These are phyloP conservation scores for Gadopsis marmoratus DNA, from an alignment of 2,797 vertebrate species.

Conservation along the genomic window DNA sequence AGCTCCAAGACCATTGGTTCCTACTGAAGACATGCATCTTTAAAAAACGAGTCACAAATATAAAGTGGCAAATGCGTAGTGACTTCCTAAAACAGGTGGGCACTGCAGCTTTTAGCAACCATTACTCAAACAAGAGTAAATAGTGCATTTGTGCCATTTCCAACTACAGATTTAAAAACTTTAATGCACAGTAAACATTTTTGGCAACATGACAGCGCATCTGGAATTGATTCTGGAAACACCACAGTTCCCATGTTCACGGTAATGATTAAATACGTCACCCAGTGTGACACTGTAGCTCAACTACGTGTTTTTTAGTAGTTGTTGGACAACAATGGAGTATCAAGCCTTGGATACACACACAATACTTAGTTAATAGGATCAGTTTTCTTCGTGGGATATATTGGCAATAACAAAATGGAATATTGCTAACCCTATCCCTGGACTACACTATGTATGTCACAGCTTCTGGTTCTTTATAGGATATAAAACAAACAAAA, in stretches of 20 bases:
- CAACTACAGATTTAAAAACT: background rate
- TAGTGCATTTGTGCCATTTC: background rate
- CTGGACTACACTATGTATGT: background rate
- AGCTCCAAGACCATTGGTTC: background rate
- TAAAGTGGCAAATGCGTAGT: background rate
- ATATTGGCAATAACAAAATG: background rate
- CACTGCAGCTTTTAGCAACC: background rate
- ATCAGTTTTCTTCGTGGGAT: background rate
- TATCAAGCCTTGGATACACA: background rate
- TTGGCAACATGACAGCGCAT: background rate
- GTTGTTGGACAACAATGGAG: background rate
- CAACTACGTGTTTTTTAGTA: too few relatives aligned
- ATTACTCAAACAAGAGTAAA: background rate
- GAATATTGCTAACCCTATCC: background rate
- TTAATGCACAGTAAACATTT: slow-evolving; percentile 1
- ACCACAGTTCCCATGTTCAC: too few relatives aligned
- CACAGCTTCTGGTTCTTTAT: background rate
- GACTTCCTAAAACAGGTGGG: background rate
- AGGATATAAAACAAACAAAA: slow-evolving; percentile 7
- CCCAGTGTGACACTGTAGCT: too few relatives aligned
- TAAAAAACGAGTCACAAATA: background rate
- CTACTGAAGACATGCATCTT: background rate
- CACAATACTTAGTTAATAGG: background rate
- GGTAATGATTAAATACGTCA: too few relatives aligned
- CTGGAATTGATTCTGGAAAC: background rate